Base-by-base conservation (phyloP, 1,140 invertebrate species). In the Lepidurus couesii region DNA sequence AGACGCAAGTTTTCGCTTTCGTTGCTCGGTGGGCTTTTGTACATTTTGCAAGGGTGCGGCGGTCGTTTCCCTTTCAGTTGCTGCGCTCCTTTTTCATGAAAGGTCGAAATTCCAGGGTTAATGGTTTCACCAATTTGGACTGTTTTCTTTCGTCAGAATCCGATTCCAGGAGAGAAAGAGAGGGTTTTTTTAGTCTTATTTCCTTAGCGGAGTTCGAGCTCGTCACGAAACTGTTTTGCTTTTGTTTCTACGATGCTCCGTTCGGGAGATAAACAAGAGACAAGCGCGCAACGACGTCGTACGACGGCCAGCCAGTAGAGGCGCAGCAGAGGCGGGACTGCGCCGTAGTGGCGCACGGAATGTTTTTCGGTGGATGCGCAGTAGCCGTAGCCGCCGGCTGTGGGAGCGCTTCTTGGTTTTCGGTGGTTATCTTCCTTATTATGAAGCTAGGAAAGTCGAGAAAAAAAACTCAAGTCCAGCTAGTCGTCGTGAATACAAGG, bases 21-120 rank as follows among this genome's bases (percentile, higher is more conserved):
- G 7, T 65, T 65, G 8, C n/a, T 13, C 13, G 16, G 8, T n/a
- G 21, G 53, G 3, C 6, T 65, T 65, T 9, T 16, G 53, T 13
- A 13, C 0, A 10, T 34, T 34, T 34, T 34, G 34, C 34, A 47
- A 65, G 53, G 53, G 53, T 65, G 53, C 53, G 53, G 53, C 53
- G 53, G 53, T 65, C 53, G 13, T 65, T 65, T 65, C 53, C 53
- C 53, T 21, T 65, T 65, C 53, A 65, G 13, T 65, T 65, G 10
- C 21, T 65, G 53, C 3, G 53, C 53, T 65, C 16, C 16, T 11
- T 65, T 7, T 21, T 13, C 16, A 16, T 21, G n/a, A 65, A 65
- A 65, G n/a, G 53, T 65, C 53, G 53, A 21, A 65, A 65, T 65
- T 65, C 7, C 53, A 65, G 21, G 16, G 7, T 5, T 16, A 65